Evolutionary conservation across 2,888 invertebrate species (phyloP), one percentile per base, ranked within the genome.

Genomic region (Ellobium chinense): DNA sequence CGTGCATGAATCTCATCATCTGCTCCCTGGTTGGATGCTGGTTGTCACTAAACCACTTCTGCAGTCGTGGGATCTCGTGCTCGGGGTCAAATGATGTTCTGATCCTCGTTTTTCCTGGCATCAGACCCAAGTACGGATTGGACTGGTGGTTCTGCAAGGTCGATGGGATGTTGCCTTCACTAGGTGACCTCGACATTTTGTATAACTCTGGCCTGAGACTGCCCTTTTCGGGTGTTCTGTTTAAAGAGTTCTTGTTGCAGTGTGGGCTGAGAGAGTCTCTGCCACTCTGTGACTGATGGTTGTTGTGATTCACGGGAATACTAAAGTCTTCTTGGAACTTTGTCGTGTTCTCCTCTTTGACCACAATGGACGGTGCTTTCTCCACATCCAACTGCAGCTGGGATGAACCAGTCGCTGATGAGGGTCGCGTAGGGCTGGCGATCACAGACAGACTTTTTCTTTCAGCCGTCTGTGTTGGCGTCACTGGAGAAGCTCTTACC

Each of bases 81-180:
- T 99, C 98, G 0, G 98, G 98, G 93, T 99, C 98, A 91, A 99
- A 99, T 91, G 98, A 98, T 27, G 98, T 98, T 86, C 99, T 95
- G 97, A 98, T 98, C 89, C 98, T 95, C 3, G 93, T 91, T 80
- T 91, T 90, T 56, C 81, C 81, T 31, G 81, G 83, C 63, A 80
- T 77, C 29, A 83, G 69, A 21, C 80, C 65, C 24, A 80, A 39
- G 76, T 74, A 80, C 0, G 80, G 74, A 14, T 65, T 73, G 27
- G 78, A 56, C 18, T n/a, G 62, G 34, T 70, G 78, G n/a, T 24
- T 70, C 56, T 78, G 78, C 24, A 77, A 34, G n/a, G 77, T 68
- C 7, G 77, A 77, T 29, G 77, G 77, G 9, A 77, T 58, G 39
- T 77, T 68, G n/a, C 77, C 69, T 69, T 77, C 77, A 31, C 60